These are phyloP conservation scores for Oreortyx pictus DNA, from an alignment of 2,797 vertebrate genomes.

Conservation along the genomic window DNA sequence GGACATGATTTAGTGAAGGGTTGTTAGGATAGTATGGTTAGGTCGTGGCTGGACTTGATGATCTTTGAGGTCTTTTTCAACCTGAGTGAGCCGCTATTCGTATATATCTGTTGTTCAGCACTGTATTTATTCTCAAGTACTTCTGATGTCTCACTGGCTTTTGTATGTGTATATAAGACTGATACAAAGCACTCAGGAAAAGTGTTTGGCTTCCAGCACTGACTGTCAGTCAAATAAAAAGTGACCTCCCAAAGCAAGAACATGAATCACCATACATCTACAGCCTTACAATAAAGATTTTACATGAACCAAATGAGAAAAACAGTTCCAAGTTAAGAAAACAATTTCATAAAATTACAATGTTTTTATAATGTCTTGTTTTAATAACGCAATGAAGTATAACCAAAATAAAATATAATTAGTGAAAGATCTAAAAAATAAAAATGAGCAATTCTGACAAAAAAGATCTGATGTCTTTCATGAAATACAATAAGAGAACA, in stretches of 20 bases:
- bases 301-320: not conserved
- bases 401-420: not conserved
- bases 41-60: no score
- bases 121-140: not conserved
- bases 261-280: not conserved
- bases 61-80: no score
- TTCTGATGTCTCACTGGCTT: not conserved
- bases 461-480: constrained; percentile 29
- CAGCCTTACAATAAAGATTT: not conserved
- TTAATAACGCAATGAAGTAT: not conserved
- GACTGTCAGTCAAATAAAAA: not conserved
- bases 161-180: not conserved
- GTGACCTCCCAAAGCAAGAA: not conserved
- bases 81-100: no score
- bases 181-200: not conserved
- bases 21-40: no score
- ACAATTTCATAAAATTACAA: fast-evolving
- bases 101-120: not conserved
- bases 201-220: not conserved
- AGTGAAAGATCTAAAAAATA: not conserved
- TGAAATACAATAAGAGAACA: constrained; percentile 42
- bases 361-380: not conserved
- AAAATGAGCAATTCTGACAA: constrained; percentile 10
- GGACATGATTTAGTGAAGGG: no score
- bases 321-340: not conserved